These are phyloP conservation scores for Bolinopsis microptera DNA, from an alignment of 37 sponge, comb jelly and placozoan species.

Conservation along the genomic window DNA sequence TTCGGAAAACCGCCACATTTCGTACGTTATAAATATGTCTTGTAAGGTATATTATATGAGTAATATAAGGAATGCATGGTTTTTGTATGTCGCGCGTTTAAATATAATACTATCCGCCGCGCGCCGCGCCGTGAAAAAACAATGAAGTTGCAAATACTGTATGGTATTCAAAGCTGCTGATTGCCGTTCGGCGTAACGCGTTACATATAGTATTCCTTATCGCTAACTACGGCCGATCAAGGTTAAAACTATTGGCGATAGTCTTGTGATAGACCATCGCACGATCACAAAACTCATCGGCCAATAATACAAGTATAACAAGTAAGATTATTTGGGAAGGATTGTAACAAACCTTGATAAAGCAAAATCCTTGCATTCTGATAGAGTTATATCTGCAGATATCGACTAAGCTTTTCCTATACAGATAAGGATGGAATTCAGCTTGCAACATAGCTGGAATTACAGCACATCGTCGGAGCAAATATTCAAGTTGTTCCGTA, in stretches of 20 bases:
- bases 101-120: background rate
- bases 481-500: background rate
- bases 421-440: slow-evolving; percentile 51
- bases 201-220: background rate
- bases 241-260: no score
- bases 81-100: background rate
- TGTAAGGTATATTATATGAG: no score
- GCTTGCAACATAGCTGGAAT: slow-evolving; percentile 60
- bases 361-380: slow-evolving; percentile 52
- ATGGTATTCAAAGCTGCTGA: background rate
- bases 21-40: no score
- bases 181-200: background rate
- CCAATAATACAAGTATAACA: no score
- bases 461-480: slow-evolving; percentile 7
- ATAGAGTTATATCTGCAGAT: background rate
- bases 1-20: no score
- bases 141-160: background rate
- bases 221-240: no score
- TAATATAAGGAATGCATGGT: no score
- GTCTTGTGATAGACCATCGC: no score
- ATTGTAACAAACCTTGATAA: slow-evolving; percentile 54
- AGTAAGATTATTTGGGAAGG: no score
- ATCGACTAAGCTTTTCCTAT: background rate
- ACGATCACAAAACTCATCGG: no score
- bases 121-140: background rate